phyloP scores from a whole-genome alignment of 2,888 invertebrate species.

The Xanthorhoe designata region DNA sequence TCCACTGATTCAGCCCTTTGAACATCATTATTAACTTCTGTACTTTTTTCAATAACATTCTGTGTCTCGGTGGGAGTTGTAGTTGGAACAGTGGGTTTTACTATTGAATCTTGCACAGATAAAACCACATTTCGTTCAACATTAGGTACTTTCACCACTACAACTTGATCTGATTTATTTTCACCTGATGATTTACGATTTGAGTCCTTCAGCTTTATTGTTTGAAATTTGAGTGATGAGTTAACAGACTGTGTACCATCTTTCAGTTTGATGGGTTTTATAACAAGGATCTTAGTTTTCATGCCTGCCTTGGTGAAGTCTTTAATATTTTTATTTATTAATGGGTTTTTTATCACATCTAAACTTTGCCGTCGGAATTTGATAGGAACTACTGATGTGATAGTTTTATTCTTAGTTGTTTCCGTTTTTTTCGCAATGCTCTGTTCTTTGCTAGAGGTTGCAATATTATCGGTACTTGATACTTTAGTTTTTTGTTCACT shows the following conservation, averaged over 20 bases:
- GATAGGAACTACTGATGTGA: conserved; percentile 66
- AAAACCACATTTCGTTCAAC: conserved; percentile 62
- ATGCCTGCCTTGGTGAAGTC: conserved; percentile 77
- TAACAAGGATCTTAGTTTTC: conserved; percentile 80
- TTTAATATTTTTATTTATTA: conserved; percentile 74
- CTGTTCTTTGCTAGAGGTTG: conserved; percentile 32
- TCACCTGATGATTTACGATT: conserved; percentile 60
- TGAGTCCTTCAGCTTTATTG: conserved; percentile 90
- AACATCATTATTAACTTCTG: conserved; percentile 28
- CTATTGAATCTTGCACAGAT: conserved; percentile 43
- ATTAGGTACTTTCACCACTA: conserved; percentile 76
- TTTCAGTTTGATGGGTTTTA: conserved; percentile 76
- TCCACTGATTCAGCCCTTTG: conserved; percentile 19
- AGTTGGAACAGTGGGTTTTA: background rate
- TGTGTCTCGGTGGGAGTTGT: conserved; percentile 28
- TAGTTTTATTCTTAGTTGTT: conserved; percentile 44
- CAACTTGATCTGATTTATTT: conserved; percentile 70
- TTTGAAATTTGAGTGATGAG: conserved; percentile 73
- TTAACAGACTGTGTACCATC: conserved; percentile 62
- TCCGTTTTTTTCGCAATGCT: conserved; percentile 23
- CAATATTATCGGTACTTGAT: conserved; percentile 1
- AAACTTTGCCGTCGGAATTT: conserved; percentile 73
- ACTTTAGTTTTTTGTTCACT: conserved; percentile 27
- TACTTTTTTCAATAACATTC: conserved; percentile 13
- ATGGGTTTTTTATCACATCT: conserved; percentile 76